Evolutionary conservation across 64 coral and sea anemone genomes (phyloP), one percentile per base, ranked within the genome.

Genomic region (Montipora efflorescens): DNA sequence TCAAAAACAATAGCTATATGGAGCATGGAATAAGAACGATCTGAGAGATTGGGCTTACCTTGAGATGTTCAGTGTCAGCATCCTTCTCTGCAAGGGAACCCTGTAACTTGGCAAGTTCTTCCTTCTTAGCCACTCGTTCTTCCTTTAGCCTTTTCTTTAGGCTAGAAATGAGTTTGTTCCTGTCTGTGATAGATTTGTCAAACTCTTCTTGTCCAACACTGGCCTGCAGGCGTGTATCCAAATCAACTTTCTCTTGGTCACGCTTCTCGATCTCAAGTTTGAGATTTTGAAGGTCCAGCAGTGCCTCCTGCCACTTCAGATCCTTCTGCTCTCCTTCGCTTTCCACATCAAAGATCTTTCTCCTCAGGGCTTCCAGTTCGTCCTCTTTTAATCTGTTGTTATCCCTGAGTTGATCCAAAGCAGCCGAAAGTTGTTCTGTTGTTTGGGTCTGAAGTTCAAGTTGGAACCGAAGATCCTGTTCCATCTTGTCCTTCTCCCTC

Each of bases 111-210:
- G 21, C 83, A 23, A 92, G 76, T 15, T 92, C 90, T 9, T 83
- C 74, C 75, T 85, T 92, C 69, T 92, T 92, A 47, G 85, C 92
- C 15, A 75, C 68, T 43, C 92, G 59, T 51, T 93, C 92, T 69
- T 93, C 92, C 59, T 93, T 93, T 11, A 93, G 67, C 67, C 87
- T 88, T 81, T 88, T 88, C 66, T 93, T 93, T 1, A 93, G 76
- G 21, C 80, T 85, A 16, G 85, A 58, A 14, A 93, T 93, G 12
- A 93, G 87, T 75, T 88, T 87, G 67, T 93, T 87, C 36, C 87
- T 93, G 7, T 93, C 92, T 3, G 62, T 67, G 19, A 93, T 78
- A 13, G 92, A 61, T 36, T 93, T 93, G 59, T 88, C 72, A 45
- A 88, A 73, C 16, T 93, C 92, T 52, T 93, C 92, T 59, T 87